These are phyloP conservation scores for Neotoma lepida DNA, from an alignment of 2,113 vertebrate genomes.

Conservation along the genomic window DNA sequence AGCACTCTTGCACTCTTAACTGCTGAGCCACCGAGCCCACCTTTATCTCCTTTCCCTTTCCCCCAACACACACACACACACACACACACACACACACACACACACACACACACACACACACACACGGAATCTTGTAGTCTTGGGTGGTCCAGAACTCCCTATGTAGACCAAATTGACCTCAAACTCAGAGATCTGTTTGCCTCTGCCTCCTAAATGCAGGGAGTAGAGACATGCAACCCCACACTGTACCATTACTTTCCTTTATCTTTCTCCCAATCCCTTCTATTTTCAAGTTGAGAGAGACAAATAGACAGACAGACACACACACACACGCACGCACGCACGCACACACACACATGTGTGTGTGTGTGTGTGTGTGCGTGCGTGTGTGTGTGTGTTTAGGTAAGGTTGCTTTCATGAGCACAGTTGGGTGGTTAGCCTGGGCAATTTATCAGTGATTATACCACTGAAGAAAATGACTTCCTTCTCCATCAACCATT, in stretches of 20 bases:
- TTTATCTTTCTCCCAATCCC: not conserved
- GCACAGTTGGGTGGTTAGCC: not conserved
- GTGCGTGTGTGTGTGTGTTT: too few relatives aligned
- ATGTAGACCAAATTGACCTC: not conserved
- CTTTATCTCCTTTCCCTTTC: not conserved
- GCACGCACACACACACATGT: too few relatives aligned
- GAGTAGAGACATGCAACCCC: not conserved
- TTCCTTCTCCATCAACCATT: not conserved
- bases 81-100: too few relatives aligned
- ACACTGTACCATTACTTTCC: not conserved
- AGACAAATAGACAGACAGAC: too few relatives aligned
- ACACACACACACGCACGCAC: too few relatives aligned
- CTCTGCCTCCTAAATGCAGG: not conserved
- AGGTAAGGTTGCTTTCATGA: not conserved
- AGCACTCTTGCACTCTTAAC: not conserved
- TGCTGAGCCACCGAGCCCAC: not conserved
- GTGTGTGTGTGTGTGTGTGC: too few relatives aligned
- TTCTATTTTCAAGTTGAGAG: not conserved
- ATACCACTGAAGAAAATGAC: not conserved
- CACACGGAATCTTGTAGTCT: not conserved
- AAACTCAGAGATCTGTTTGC: not conserved
- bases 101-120: too few relatives aligned
- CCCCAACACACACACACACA: too few relatives aligned
- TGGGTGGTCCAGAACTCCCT: not conserved
- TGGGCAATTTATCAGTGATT: not conserved